These are phyloP conservation scores for Pseudochirops cupreus DNA, from an alignment of 2,797 vertebrate genomes.

Conservation along the genomic window DNA sequence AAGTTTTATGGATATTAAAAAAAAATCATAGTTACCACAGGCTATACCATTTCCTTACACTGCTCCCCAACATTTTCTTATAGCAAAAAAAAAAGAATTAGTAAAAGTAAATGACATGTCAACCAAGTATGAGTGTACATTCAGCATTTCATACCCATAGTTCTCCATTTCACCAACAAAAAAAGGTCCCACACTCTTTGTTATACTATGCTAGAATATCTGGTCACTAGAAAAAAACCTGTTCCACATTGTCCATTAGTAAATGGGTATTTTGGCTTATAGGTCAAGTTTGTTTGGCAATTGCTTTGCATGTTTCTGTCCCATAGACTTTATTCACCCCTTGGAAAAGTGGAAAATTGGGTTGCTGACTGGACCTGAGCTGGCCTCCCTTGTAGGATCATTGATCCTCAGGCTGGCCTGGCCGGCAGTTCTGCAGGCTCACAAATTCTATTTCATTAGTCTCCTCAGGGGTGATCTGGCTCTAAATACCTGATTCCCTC, in stretches of 20 bases:
- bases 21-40: too few relatives aligned
- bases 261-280: neutral
- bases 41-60: too few relatives aligned
- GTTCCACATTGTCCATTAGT: neutral
- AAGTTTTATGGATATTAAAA: neutral
- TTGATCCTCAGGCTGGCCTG: neutral
- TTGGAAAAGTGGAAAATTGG: neutral
- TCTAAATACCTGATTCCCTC: neutral
- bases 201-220: neutral
- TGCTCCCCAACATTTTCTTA: neutral
- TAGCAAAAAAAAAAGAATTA: neutral
- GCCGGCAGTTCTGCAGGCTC: neutral
- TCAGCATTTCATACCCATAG: neutral
- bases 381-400: neutral
- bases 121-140: neutral
- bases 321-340: neutral
- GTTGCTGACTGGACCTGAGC: neutral
- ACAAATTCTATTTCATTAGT: neutral
- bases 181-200: neutral
- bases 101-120: neutral
- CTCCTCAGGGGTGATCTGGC: neutral
- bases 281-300: neutral
- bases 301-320: neutral
- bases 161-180: neutral
- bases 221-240: neutral